These are phyloP conservation scores for Psilanteris sp. DNA, from an alignment of 1,140 invertebrate species.

Conservation along the genomic window DNA sequence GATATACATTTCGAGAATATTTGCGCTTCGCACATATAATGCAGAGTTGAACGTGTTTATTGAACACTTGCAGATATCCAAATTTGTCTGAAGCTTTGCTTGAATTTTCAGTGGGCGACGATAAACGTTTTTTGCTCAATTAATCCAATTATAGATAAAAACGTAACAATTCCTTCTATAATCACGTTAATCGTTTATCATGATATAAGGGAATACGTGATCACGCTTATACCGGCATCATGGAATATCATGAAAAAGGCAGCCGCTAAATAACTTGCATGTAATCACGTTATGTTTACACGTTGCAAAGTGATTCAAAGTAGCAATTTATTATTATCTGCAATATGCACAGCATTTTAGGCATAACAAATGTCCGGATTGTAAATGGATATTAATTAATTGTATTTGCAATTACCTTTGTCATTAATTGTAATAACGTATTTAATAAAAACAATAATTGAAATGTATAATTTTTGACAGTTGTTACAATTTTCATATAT, in stretches of 20 bases:
- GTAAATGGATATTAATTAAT: too few species aligned
- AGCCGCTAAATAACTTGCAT: slow-evolving; percentile 19
- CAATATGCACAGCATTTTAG: slow-evolving; percentile 11
- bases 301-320: slow-evolving; percentile 35
- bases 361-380: slow-evolving; percentile 1
- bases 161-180: slow-evolving; percentile 37
- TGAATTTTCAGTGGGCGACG: background rate
- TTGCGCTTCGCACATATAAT: too few species aligned
- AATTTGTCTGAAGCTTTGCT: background rate
- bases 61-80: background rate
- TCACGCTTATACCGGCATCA: slow-evolving; percentile 12
- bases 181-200: slow-evolving; percentile 27
- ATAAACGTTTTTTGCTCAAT: slow-evolving; percentile 7
- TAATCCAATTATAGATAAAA: slow-evolving; percentile 20
- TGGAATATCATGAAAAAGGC: slow-evolving; percentile 29
- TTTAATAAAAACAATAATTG: too few species aligned
- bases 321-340: slow-evolving; percentile 32
- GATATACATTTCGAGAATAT: too few species aligned
- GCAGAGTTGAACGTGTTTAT: too few species aligned
- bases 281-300: slow-evolving; percentile 47
- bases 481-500: too few species aligned
- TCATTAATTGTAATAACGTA: too few species aligned
- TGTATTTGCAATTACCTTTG: too few species aligned
- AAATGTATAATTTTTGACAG: too few species aligned
- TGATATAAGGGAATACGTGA: slow-evolving; percentile 25